These are phyloP conservation scores for Rhynchomys soricoides DNA, from an alignment of 2,113 vertebrate species.

Conservation along the genomic window DNA sequence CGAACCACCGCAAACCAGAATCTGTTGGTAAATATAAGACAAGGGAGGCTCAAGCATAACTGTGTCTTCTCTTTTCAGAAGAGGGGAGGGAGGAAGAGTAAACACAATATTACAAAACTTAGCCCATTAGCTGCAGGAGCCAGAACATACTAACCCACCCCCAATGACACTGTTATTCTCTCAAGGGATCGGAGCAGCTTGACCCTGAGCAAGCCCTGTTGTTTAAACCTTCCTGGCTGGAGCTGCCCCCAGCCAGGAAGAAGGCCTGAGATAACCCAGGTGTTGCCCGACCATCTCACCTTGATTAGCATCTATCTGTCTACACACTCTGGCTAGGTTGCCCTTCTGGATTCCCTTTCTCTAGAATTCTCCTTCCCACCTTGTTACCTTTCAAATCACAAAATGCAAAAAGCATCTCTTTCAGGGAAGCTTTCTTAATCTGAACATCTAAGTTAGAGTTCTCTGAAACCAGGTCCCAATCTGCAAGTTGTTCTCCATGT, in stretches of 20 bases:
- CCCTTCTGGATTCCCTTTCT: neutral
- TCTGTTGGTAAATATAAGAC: neutral
- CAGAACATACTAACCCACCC: neutral
- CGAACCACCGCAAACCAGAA: neutral
- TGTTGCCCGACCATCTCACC: neutral
- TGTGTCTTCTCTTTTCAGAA: neutral
- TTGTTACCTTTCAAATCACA: neutral
- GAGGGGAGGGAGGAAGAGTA: neutral
- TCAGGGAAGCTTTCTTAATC: constrained; percentile 10
- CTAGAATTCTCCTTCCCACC: neutral
- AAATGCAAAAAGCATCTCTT: neutral
- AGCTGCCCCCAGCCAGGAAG: neutral
- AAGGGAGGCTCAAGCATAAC: neutral
- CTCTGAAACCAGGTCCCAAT: neutral
- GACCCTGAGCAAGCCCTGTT: neutral
- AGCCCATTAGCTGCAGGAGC: neutral
- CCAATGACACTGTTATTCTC: too few relatives aligned
- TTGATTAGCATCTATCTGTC: too few relatives aligned
- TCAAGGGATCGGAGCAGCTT: neutral
- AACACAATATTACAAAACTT: neutral
- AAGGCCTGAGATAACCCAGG: neutral
- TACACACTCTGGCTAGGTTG: neutral
- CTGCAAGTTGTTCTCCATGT: neutral
- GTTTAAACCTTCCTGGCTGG: neutral
- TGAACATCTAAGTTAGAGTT: neutral